phyloP scores from a whole-genome alignment of 2,113 vertebrate genomes.

The Taurulus bubalis region DNA sequence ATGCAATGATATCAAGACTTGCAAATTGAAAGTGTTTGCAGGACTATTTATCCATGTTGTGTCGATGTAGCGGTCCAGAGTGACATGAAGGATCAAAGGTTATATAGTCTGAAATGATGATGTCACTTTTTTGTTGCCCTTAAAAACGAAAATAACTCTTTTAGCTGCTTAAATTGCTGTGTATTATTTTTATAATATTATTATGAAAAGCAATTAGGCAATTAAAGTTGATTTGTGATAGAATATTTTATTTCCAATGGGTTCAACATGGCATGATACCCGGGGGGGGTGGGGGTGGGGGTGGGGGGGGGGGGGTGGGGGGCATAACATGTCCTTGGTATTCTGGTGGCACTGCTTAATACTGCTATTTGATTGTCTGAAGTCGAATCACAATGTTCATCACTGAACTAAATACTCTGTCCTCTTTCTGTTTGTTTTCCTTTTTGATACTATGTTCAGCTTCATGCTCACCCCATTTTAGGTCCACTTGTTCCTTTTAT shows the following conservation, averaged over 20 bases:
- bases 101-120: constrained; percentile 5
- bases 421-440: background rate
- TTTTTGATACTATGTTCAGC: background rate
- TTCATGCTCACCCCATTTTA: constrained; percentile 19
- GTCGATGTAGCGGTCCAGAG: background rate
- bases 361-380: background rate
- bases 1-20: constrained; percentile 5
- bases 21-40: constrained; percentile 24
- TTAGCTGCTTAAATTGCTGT: background rate
- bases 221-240: too few relatives aligned
- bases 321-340: background rate
- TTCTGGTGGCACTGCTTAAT: background rate
- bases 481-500: constrained; percentile 25
- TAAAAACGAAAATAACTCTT: background rate
- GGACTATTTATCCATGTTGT: constrained; percentile 7
- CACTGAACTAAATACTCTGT: background rate
- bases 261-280: too few relatives aligned
- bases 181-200: background rate
- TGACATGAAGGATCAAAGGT: constrained; percentile 16
- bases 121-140: background rate
- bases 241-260: too few relatives aligned
- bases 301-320: too few relatives aligned
- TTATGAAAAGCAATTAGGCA: background rate
- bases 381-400: background rate
- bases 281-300: too few relatives aligned